phyloP scores from a whole-genome alignment of 30 jellyfish, hydroid and myxozoan genomes.

The Turritopsis dohrnii region DNA sequence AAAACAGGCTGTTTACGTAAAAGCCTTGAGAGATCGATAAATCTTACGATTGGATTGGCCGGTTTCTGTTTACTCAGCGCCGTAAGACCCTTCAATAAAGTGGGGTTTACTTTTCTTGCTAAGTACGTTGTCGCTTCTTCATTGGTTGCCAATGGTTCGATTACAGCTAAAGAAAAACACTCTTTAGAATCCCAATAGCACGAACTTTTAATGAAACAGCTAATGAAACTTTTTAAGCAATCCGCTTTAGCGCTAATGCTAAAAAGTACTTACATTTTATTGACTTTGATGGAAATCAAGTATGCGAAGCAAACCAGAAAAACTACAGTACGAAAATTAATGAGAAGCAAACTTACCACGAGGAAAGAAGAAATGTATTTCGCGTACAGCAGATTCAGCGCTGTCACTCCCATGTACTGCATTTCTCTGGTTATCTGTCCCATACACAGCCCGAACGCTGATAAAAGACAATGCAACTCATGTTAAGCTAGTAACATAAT shows the following conservation, averaged over 20 bases:
- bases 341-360: slow-evolving; percentile 47
- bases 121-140: slow-evolving; percentile 67
- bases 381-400: slow-evolving; percentile 66
- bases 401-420: slow-evolving; percentile 98
- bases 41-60: slow-evolving; percentile 70
- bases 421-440: slow-evolving; percentile 84
- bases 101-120: slow-evolving; percentile 77
- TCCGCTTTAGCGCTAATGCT: no score
- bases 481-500: not conserved
- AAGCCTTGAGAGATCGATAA: not conserved
- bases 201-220: not conserved
- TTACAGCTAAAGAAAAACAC: slow-evolving; percentile 39
- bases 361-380: slow-evolving; percentile 86
- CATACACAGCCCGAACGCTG: slow-evolving; percentile 85
- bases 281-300: no score
- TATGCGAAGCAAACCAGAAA: no score
- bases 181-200: not conserved
- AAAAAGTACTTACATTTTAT: no score
- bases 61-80: slow-evolving; percentile 80
- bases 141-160: slow-evolving; percentile 77
- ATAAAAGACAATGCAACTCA: not conserved
- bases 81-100: slow-evolving; percentile 73
- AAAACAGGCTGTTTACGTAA: not conserved
- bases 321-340: no score
- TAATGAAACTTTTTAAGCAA: no score